Percentiles rank a stretch among this genome's conserved stretches.
phyloP scores from a whole-genome alignment of 2,113 vertebrate genomes.

The Sialia sialis region DNA sequence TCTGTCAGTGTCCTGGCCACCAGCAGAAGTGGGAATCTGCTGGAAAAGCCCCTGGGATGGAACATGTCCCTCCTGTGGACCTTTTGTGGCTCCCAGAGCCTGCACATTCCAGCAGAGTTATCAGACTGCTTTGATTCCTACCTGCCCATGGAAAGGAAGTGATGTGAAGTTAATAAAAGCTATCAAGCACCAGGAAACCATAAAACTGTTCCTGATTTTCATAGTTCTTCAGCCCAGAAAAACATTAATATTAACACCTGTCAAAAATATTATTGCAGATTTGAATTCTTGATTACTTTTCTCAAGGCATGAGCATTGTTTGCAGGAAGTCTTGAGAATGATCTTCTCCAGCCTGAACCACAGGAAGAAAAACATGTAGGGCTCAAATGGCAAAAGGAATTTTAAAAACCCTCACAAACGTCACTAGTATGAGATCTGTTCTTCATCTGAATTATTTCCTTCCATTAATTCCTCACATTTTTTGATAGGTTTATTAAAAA shows the following conservation, averaged over 20 bases:
- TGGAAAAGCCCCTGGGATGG: neutral
- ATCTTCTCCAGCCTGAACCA: neutral
- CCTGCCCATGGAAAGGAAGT: neutral
- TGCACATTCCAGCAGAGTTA: neutral
- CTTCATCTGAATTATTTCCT: neutral
- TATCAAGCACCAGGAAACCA: neutral
- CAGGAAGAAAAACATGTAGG: neutral
- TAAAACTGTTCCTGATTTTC: neutral
- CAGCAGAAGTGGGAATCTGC: neutral
- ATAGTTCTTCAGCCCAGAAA: neutral
- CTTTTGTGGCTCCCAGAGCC: neutral
- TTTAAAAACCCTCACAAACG: neutral
- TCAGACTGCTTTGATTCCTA: neutral
- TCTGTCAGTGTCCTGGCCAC: too few relatives aligned
- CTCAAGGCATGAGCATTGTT: neutral
- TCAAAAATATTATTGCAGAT: neutral
- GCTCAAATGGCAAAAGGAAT: neutral
- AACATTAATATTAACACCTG: neutral
- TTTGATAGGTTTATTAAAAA: constrained; percentile 1
- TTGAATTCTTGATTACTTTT: neutral
- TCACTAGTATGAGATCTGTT: neutral
- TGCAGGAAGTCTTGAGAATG: neutral
- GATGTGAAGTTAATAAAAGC: neutral
- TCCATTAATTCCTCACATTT: neutral
- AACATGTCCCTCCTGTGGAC: neutral